Evolutionary conservation across 2,113 vertebrate species (phyloP).

Genomic region (Corythornis cristatus): DNA sequence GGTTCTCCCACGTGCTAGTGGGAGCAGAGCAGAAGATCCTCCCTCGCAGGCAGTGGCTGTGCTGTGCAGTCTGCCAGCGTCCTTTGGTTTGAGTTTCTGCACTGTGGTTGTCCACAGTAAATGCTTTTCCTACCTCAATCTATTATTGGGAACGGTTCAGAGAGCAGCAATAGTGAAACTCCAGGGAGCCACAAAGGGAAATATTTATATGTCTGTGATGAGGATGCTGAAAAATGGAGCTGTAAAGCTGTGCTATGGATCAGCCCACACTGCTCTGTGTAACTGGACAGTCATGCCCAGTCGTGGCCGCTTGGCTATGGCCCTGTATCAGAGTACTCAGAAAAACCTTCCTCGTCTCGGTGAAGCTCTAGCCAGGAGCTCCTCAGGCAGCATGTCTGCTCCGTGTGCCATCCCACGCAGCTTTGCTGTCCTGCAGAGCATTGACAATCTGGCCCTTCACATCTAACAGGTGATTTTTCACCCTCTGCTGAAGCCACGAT

Average conservation of each 20-base stretch:
- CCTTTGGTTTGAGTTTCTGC: background rate
- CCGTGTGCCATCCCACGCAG: background rate
- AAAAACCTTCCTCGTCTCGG: background rate
- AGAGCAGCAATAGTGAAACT: background rate
- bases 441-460: background rate
- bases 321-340: background rate
- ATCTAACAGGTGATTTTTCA: background rate
- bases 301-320: background rate
- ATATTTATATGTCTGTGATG: background rate
- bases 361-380: background rate
- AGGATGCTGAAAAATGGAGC: background rate
- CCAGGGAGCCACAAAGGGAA: background rate
- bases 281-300: fast-evolving
- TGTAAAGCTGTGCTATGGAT: background rate
- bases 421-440: background rate
- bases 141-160: background rate
- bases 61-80: background rate
- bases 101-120: background rate
- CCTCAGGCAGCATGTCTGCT: background rate
- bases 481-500: background rate
- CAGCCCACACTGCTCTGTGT: background rate
- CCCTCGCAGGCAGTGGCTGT: background rate
- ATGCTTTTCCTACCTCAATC: background rate
- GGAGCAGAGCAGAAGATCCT: background rate
- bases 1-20: background rate